phyloP scores from a whole-genome alignment of 2,888 invertebrate genomes.

The Furcula furcula region DNA sequence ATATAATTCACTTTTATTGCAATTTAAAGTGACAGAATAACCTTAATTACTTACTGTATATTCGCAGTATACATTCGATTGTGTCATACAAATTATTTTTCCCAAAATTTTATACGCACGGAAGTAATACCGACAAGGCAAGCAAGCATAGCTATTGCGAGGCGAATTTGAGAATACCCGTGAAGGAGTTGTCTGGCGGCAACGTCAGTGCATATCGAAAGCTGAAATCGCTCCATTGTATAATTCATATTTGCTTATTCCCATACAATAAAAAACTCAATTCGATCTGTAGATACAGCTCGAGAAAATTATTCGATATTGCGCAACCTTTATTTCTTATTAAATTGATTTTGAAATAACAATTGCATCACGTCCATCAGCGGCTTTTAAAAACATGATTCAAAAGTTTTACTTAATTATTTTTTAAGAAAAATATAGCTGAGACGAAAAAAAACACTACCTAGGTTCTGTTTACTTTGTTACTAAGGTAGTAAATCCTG shows the following conservation, averaged over 20 bases:
- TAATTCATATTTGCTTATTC: slow-evolving; percentile 37
- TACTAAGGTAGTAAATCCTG: too few species aligned
- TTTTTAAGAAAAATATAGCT: too few species aligned
- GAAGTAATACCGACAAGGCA: slow-evolving; percentile 34
- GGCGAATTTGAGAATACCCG: slow-evolving; percentile 47
- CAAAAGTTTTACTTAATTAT: too few species aligned
- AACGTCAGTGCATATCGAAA: slow-evolving; percentile 32
- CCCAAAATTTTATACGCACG: slow-evolving; percentile 48
- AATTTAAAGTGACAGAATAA: too few species aligned
- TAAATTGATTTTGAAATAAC: slow-evolving; percentile 5
- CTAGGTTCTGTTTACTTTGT: too few species aligned
- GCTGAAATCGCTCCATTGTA: slow-evolving; percentile 39
- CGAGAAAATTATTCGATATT: slow-evolving; percentile 8
- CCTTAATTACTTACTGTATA: too few species aligned
- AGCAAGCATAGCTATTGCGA: slow-evolving; percentile 36
- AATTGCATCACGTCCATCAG: neutral
- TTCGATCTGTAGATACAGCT: slow-evolving; percentile 19
- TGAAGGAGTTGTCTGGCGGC: slow-evolving; percentile 28
- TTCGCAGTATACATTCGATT: slow-evolving; percentile 17
- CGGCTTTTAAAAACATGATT: too few species aligned
- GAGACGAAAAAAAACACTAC: too few species aligned
- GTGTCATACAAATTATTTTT: slow-evolving; percentile 19
- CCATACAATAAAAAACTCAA: slow-evolving; percentile 35
- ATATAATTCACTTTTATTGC: too few species aligned
- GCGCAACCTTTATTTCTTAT: neutral